phyloP scores from a whole-genome alignment of 2,888 invertebrate genomes.

The Andrena trimmerana region DNA sequence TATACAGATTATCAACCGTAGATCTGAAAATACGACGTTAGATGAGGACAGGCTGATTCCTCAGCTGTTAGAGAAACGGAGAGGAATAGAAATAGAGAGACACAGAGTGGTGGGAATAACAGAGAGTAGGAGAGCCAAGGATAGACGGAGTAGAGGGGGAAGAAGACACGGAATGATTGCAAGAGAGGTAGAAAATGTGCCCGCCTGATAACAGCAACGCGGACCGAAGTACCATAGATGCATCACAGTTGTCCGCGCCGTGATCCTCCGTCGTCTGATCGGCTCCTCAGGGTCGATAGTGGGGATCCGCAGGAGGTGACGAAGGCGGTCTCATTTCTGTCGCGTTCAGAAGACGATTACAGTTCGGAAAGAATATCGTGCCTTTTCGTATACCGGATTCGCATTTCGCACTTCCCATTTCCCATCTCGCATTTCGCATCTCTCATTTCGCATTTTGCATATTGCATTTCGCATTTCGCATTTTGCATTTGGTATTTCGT shows the following conservation, averaged over 20 bases:
- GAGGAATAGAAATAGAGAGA: slow-evolving; percentile 6
- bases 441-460: slow-evolving; percentile 72
- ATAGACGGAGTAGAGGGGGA: slow-evolving; percentile 26
- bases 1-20: slow-evolving; percentile 35
- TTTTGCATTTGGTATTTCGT: background rate
- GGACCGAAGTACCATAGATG: slow-evolving; percentile 61
- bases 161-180: slow-evolving; percentile 46
- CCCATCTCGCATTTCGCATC: slow-evolving; percentile 56
- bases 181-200: slow-evolving; percentile 70
- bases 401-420: slow-evolving; percentile 33
- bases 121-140: background rate
- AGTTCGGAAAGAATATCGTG: slow-evolving; percentile 78
- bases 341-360: slow-evolving; percentile 59
- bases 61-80: background rate
- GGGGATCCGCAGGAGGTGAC: slow-evolving; percentile 61
- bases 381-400: slow-evolving; percentile 77
- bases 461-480: background rate
- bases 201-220: slow-evolving; percentile 69
- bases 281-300: slow-evolving; percentile 59
- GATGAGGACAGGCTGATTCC: slow-evolving; percentile 17
- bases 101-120: slow-evolving; percentile 2
- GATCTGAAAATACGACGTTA: slow-evolving; percentile 21
- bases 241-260: slow-evolving; percentile 64
- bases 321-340: slow-evolving; percentile 49
- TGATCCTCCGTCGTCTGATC: slow-evolving; percentile 62